phyloP scores from a whole-genome alignment of 1,140 invertebrate species.

The Zeugodacus cucurbitae region DNA sequence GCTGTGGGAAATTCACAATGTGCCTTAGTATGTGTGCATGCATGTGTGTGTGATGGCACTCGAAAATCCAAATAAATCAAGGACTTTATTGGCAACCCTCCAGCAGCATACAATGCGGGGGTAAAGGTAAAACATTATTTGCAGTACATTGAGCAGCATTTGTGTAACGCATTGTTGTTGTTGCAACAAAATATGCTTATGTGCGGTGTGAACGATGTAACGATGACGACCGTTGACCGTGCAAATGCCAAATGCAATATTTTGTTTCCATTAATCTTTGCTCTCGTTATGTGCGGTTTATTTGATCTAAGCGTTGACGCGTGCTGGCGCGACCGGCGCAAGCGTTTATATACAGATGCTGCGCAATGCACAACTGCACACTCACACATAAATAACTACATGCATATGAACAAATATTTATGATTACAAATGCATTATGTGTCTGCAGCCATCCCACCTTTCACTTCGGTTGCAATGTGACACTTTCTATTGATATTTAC shows the following conservation, averaged over 20 bases:
- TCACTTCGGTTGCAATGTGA: background rate
- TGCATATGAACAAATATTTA: background rate
- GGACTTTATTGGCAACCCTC: conserved; percentile 10
- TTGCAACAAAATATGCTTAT: background rate
- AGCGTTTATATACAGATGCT: background rate
- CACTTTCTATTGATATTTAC: background rate
- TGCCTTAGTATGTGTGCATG: background rate
- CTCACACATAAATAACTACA: background rate
- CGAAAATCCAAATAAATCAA: conserved; percentile 35
- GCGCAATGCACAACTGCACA: background rate
- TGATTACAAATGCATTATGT: too few species aligned
- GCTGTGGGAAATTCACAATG: background rate
- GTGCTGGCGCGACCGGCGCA: background rate
- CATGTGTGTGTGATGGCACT: background rate
- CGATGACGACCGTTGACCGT: background rate
- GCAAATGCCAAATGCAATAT: conserved; percentile 11
- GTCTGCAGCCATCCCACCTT: background rate
- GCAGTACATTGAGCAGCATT: background rate
- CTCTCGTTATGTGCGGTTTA: background rate
- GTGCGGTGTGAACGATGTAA: background rate
- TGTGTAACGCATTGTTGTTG: background rate
- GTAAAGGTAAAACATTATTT: background rate
- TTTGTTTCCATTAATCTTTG: background rate
- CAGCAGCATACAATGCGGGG: background rate
- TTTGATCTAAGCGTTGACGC: background rate